Evolutionary conservation across 2,888 invertebrate species (phyloP), one percentile per base, ranked within the genome.

Genomic region (Aphidius colemani): DNA sequence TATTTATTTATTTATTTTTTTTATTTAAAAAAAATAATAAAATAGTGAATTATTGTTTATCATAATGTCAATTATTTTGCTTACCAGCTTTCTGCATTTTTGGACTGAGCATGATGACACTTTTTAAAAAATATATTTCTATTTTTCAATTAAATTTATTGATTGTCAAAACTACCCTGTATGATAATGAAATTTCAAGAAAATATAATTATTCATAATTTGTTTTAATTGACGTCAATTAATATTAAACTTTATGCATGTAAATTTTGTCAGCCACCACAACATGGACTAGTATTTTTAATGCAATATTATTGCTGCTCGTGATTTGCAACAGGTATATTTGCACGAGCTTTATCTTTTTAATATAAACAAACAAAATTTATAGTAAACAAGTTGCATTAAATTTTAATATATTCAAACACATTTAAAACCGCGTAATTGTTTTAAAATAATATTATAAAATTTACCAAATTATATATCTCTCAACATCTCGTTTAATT

Each of bases 21-120:
- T 9, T 43, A 40, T 10, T 18, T 41, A n/a, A 39, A 51, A 10
- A 39, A 3, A 49, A 13, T 55, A 0, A 41, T 7, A 30, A 18
- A 57, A n/a, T 39, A 1, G 41, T 13, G 6, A 55, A 8, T 43
- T 11, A 44, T 43, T 56, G 10, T 45, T 46, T 39, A 44, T 18
- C 7, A 41, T 18, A 18, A 18, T 18, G 13, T 53, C 4, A 7
- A 30, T 13, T n/a, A n/a, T 10, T 48, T 11, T 39, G 72, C 74
- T 78, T 61, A 80, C 80, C 79, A 43, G 90, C 88, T 71, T 94
- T 89, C 85, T 94, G 94, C 88, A 94, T 94, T 83, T 92, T 92
- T 40, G 92, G 92, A 77, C 92, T 92, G 76, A 92, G 84, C 91
- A 92, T 92, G 70, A 67, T 72, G 58, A 59, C 48, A 40, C 55